phyloP scores from a whole-genome alignment of 2,888 invertebrate species.

The Nowickia ferox region DNA sequence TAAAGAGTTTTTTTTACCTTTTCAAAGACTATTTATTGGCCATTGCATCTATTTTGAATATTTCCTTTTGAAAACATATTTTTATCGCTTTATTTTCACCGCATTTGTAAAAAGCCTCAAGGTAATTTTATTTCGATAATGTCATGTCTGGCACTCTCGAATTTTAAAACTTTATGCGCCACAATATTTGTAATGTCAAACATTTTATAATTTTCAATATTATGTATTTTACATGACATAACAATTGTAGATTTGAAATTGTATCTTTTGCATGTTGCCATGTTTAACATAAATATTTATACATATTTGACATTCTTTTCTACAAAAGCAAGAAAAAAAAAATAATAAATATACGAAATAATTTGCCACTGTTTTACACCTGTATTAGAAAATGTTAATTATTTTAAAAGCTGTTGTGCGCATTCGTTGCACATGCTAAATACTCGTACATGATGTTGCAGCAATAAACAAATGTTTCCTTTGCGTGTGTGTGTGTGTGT shows the following conservation, averaged over 20 bases:
- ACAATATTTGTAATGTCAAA: slow-evolving; percentile 5
- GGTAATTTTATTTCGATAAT: too few relatives aligned
- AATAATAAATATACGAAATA: slow-evolving; percentile 40
- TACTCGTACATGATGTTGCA: slow-evolving; percentile 47
- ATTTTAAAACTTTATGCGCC: background rate
- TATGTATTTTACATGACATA: slow-evolving; percentile 28
- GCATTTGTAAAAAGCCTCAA: too few relatives aligned
- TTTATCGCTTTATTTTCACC: too few relatives aligned
- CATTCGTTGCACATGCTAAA: slow-evolving; percentile 31
- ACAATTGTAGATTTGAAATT: slow-evolving; percentile 43
- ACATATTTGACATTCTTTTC: slow-evolving; percentile 52
- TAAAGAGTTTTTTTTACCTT: too few relatives aligned
- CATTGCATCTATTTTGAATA: too few relatives aligned
- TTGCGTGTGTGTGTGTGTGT: slow-evolving; percentile 7
- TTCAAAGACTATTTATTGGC: too few relatives aligned
- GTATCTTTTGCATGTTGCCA: slow-evolving; percentile 34
- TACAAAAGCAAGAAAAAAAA: background rate
- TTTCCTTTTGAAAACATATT: too few relatives aligned
- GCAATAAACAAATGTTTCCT: slow-evolving; percentile 63
- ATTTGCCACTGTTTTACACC: slow-evolving; percentile 69
- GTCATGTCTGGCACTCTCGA: background rate
- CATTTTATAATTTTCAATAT: background rate
- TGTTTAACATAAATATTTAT: slow-evolving; percentile 36
- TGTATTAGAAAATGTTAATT: slow-evolving; percentile 39
- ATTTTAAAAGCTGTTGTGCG: slow-evolving; percentile 13